A percentile compares a stretch with the other conserved stretches of the same genome.
These are phyloP conservation scores for Scaptomyza cyrtandrae DNA, from an alignment of 2,888 invertebrate genomes.

Conservation along the genomic window DNA sequence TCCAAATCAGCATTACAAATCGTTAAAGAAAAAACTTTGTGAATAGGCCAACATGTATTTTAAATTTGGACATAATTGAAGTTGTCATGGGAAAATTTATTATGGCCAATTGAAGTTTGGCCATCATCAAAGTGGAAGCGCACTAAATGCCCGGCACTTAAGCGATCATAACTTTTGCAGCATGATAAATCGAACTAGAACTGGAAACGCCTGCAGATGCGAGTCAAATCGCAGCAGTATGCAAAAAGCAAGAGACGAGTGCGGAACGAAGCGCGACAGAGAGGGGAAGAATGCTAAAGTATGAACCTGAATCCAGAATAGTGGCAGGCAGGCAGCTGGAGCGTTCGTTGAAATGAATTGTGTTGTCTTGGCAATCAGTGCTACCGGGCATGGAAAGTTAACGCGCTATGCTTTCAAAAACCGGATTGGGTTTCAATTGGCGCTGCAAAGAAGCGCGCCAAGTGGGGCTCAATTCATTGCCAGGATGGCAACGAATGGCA, in stretches of 20 bases:
- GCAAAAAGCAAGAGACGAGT: conserved; percentile 14
- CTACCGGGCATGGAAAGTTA: conserved; percentile 79
- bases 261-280: too few species aligned
- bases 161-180: conserved; percentile 71
- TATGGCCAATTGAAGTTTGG: conserved; percentile 47
- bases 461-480: conserved; percentile 37
- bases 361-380: conserved; percentile 66
- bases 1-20: not conserved
- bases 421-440: conserved; percentile 73
- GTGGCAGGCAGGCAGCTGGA: conserved; percentile 44
- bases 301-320: conserved; percentile 32
- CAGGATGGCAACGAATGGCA: conserved; percentile 36
- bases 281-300: not conserved
- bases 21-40: not conserved
- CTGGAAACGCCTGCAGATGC: conserved; percentile 53
- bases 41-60: not conserved
- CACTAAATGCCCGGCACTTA: conserved; percentile 69
- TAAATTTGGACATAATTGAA: conserved; percentile 55
- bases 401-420: conserved; percentile 54
- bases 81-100: conserved; percentile 71
- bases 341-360: conserved; percentile 62
- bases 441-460: conserved; percentile 33
- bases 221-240: conserved; percentile 14
- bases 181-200: conserved; percentile 68
- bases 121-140: conserved; percentile 30